A percentile compares a stretch with the other conserved stretches of the same genome.
Conservation (phyloP, 1,140 invertebrate genomes). For the Nasonia giraulti region DNA sequence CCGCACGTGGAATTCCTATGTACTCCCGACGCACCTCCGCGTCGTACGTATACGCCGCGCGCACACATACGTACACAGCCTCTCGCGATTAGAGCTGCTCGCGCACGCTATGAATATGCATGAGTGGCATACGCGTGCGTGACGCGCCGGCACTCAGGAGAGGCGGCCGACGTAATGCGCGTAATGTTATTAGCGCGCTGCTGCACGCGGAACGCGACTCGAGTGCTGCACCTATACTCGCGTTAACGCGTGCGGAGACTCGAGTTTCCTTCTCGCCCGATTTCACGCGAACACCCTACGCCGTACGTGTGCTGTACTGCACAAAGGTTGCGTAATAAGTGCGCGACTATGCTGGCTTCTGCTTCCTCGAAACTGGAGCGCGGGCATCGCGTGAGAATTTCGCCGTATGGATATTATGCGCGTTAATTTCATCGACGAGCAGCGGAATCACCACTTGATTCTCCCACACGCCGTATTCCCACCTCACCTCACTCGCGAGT, state of each 20-base stretch:
- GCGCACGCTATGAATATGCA: constrained; percentile 1
- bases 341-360: neutral
- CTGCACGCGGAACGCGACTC: neutral
- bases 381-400: neutral
- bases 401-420: no score
- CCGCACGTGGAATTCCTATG: neutral
- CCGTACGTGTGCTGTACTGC: no score
- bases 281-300: no score
- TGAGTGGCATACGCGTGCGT: neutral
- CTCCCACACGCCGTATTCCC: neutral
- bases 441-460: neutral
- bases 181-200: constrained; percentile 12
- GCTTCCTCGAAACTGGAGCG: neutral
- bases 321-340: neutral
- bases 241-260: no score
- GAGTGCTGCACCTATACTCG: neutral
- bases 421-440: no score
- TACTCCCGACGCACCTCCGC: neutral
- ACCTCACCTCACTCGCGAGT: neutral
- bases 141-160: neutral
- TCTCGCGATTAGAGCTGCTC: neutral
- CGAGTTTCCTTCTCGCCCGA: no score
- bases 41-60: neutral
- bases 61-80: neutral
- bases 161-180: neutral